These are phyloP conservation scores for Neodiprion fabricii DNA, from an alignment of 1,140 invertebrate species.

Conservation along the genomic window DNA sequence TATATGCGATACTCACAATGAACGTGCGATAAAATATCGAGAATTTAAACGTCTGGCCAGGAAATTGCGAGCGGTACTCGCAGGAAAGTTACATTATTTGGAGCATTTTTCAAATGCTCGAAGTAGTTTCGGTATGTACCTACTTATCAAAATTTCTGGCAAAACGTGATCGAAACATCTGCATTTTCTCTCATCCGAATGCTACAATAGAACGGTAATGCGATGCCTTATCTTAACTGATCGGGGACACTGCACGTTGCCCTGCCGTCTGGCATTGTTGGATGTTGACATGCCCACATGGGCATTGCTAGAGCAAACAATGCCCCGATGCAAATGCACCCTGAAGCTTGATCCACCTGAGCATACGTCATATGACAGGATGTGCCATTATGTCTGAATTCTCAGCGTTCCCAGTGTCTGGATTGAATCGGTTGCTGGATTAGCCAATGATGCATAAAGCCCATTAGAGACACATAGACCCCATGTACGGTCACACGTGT, in stretches of 20 bases:
- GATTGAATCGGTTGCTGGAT: conserved; percentile 62
- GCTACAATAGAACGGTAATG: no score
- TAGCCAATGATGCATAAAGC: conserved; percentile 62
- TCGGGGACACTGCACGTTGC: neutral
- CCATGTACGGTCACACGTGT: no score
- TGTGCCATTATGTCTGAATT: conserved; percentile 61
- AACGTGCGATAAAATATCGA: no score
- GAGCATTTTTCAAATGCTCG: no score
- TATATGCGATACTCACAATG: no score
- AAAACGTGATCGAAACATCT: no score
- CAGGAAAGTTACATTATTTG: no score
- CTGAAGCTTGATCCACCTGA: neutral
- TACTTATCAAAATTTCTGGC: no score
- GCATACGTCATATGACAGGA: conserved; percentile 29
- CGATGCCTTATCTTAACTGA: neutral
- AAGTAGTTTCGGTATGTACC: no score
- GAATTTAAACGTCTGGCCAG: no score
- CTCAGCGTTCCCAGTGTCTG: conserved; percentile 56
- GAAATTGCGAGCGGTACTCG: no score
- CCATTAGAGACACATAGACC: conserved; percentile 20
- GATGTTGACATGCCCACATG: neutral
- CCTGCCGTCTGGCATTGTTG: neutral
- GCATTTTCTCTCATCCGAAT: no score
- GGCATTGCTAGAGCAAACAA: neutral
- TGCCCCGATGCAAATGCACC: neutral